A percentile compares a stretch with the other conserved stretches of the same genome.
phyloP scores from a whole-genome alignment of 2,888 invertebrate genomes.

The Urechis unicinctus region DNA sequence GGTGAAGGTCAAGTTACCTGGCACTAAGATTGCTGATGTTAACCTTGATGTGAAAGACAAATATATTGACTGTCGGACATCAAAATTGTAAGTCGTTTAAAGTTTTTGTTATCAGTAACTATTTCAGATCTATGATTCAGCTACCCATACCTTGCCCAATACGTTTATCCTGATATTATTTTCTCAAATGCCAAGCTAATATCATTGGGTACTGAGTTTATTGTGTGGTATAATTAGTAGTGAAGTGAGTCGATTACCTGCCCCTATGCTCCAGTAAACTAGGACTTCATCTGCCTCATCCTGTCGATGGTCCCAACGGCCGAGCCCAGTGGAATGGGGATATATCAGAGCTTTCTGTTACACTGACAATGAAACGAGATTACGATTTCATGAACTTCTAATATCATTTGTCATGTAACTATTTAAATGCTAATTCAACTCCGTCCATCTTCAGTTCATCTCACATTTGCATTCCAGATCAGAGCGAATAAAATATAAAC shows the following conservation, averaged over 20 bases:
- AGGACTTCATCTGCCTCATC: constrained; percentile 72
- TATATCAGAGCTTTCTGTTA: constrained; percentile 63
- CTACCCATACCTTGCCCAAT: too few relatives aligned
- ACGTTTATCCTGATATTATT: too few relatives aligned
- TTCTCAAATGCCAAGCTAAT: too few relatives aligned
- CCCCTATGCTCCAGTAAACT: constrained; percentile 52
- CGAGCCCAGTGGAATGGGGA: constrained; percentile 73
- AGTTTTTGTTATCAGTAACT: not conserved
- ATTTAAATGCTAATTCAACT: too few relatives aligned
- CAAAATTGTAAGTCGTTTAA: constrained; percentile 41
- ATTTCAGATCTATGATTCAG: too few relatives aligned
- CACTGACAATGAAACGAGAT: constrained; percentile 70
- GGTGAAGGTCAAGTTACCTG: constrained; percentile 64
- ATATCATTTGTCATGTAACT: too few relatives aligned
- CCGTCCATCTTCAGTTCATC: too few relatives aligned
- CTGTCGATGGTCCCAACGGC: constrained; percentile 73
- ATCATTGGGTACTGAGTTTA: too few relatives aligned
- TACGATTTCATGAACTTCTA: constrained; percentile 77
- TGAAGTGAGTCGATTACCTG: not conserved
- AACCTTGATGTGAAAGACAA: constrained; percentile 62
- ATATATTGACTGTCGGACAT: constrained; percentile 55
- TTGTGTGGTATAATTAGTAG: too few relatives aligned
- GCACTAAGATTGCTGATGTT: constrained; percentile 68
- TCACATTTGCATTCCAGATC: too few relatives aligned
- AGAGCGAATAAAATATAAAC: too few relatives aligned